Conservation (phyloP, 2,797 vertebrate genomes). For the Benthosema pterotum region DNA sequence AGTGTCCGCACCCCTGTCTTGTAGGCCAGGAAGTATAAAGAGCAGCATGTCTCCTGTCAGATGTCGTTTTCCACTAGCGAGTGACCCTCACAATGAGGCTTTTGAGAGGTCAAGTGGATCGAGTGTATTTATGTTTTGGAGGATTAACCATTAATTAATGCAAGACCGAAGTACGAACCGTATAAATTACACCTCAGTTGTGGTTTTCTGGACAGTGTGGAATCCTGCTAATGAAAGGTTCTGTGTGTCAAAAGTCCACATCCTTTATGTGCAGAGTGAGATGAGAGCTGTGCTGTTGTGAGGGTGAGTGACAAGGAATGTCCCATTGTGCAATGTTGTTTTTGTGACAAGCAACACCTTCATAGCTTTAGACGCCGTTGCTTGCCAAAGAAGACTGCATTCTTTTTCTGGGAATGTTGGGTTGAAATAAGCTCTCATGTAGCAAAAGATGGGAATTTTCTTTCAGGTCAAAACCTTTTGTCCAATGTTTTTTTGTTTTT, state of each 20-base stretch:
- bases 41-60: slow-evolving; percentile 49
- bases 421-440: slow-evolving; percentile 46
- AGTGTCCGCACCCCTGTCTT: slow-evolving; percentile 3
- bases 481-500: slow-evolving; percentile 25
- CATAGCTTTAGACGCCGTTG: slow-evolving; percentile 20
- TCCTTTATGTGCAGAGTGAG: neutral
- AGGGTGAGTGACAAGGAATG: slow-evolving; percentile 44
- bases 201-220: slow-evolving; percentile 14
- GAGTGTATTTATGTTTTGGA: slow-evolving; percentile 49
- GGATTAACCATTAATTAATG: slow-evolving; percentile 60
- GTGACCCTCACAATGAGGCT: slow-evolving; percentile 65
- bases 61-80: slow-evolving; percentile 50
- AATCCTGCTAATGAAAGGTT: slow-evolving; percentile 16
- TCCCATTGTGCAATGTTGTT: slow-evolving; percentile 47
- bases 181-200: neutral
- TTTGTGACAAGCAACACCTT: slow-evolving; percentile 44
- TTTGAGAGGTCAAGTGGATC: slow-evolving; percentile 72
- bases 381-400: slow-evolving; percentile 52
- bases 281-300: neutral
- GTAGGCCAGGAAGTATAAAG: slow-evolving; percentile 4
- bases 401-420: slow-evolving; percentile 30
- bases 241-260: neutral
- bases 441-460: slow-evolving; percentile 34
- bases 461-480: slow-evolving; percentile 57
- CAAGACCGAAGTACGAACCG: slow-evolving; percentile 48